Base-by-base conservation (phyloP, 1,140 invertebrate species). In the Zelostemma sp. region DNA sequence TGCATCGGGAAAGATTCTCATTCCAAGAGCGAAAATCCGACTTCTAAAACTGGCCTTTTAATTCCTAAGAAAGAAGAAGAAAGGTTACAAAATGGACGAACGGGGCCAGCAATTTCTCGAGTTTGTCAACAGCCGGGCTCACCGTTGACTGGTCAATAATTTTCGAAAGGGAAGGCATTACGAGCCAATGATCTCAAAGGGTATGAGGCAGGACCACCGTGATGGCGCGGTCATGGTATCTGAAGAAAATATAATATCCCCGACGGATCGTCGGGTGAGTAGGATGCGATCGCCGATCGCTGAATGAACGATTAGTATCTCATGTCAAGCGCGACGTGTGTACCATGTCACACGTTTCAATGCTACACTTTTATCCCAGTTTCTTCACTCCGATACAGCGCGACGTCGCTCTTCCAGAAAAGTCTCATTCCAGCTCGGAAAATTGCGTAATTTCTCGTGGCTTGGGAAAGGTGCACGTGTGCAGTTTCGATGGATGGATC, bases 91-190 rank as follows among this genome's bases (percentile, higher is more conserved):
- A n/a, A n/a, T n/a, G n/a, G n/a, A n/a, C n/a, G n/a, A n/a, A n/a
- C n/a, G n/a, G n/a, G n/a, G n/a, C n/a, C n/a, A n/a, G n/a, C n/a
- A n/a, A n/a, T n/a, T n/a, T n/a, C n/a, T n/a, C n/a, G n/a, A n/a
- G n/a, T n/a, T n/a, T n/a, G n/a, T n/a, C n/a, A n/a, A n/a, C n/a
- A 65, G 65, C 70, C 77, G 78, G 76, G 75, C 69, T 78, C 78
- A 77, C 68, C 63, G 79, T 82, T 80, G 75, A 79, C 61, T 79
- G 79, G 76, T 80, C 78, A 82, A 81, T 80, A 79, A 81, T 81
- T 75, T 72, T 75, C 78, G 77, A 79, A 79, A 81, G 80, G 78
- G 81, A 81, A 83, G 84, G 83, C 83, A 85, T 83, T 83, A 83
- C 82, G 77, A 85, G 72, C 81, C 62, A 84, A 68, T 83, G 84